A percentile compares a stretch with the other conserved stretches of the same genome.
phyloP scores from a whole-genome alignment of 2,888 invertebrate genomes.

The Acanthosoma haemorrhoidale region DNA sequence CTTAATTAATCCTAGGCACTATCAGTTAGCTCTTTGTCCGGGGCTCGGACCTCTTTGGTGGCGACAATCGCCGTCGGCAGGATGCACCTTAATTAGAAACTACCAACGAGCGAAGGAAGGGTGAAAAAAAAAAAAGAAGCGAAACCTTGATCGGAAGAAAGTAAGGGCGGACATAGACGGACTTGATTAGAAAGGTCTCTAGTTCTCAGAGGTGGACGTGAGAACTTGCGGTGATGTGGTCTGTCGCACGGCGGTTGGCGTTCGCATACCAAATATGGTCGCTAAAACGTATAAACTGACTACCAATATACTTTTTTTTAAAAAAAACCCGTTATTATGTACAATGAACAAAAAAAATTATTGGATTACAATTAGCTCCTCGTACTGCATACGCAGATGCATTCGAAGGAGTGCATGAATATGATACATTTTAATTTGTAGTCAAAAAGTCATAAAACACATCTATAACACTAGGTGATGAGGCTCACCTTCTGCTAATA shows the following conservation, averaged over 20 bases:
- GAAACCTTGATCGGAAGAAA: background rate
- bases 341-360: too few species aligned
- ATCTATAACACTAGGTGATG: too few species aligned
- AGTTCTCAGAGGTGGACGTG: constrained; percentile 1
- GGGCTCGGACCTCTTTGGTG: background rate
- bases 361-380: too few species aligned
- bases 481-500: too few species aligned
- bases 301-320: too few species aligned
- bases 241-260: background rate
- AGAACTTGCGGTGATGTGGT: background rate
- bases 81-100: constrained; percentile 4
- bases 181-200: constrained; percentile 7
- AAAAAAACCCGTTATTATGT: too few species aligned
- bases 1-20: background rate
- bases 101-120: background rate
- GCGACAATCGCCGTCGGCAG: background rate
- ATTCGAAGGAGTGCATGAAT: too few species aligned
- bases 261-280: too few species aligned
- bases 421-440: too few species aligned
- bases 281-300: too few species aligned
- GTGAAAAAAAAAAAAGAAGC: background rate
- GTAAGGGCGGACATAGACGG: constrained; percentile 4
- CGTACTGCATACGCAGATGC: too few species aligned
- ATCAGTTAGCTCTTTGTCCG: background rate
- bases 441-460: too few species aligned